Evolutionary conservation across 2,797 vertebrate species (phyloP).

Genomic region (Alcedo quadribrachys): DNA sequence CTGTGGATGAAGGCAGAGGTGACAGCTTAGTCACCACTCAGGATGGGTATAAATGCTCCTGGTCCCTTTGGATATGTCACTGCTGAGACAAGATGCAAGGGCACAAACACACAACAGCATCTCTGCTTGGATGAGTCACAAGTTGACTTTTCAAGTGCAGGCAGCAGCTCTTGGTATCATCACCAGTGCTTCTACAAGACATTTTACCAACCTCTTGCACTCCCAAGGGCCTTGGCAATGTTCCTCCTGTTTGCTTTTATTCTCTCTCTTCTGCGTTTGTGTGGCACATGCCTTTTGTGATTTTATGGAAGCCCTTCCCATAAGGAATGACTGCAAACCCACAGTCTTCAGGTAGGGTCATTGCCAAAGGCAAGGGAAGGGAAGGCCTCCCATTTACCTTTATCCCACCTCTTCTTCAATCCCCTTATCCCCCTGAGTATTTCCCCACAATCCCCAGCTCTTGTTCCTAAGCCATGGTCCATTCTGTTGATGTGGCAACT

Average conservation of each 20-base stretch:
- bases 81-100: neutral
- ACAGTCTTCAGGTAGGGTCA: neutral
- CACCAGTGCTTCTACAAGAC: neutral
- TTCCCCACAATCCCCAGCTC: neutral
- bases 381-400: neutral
- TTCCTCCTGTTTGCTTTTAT: neutral
- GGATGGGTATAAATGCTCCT: neutral
- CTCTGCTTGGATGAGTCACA: neutral
- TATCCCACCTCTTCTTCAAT: neutral
- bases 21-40: conserved; percentile 4
- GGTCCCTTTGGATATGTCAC: neutral
- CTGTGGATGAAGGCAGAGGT: neutral
- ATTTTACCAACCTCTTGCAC: neutral
- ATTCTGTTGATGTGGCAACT: neutral
- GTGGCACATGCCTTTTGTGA: neutral
- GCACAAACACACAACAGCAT: neutral
- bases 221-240: neutral
- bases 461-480: neutral
- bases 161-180: neutral
- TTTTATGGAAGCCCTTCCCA: neutral
- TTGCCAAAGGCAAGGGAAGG: neutral
- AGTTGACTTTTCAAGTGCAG: neutral
- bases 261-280: neutral
- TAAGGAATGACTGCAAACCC: neutral
- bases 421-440: neutral